Evolutionary conservation across 2,113 vertebrate species (phyloP), one percentile per base, ranked within the genome.

Genomic region (Pachycephala philippinensis): DNA sequence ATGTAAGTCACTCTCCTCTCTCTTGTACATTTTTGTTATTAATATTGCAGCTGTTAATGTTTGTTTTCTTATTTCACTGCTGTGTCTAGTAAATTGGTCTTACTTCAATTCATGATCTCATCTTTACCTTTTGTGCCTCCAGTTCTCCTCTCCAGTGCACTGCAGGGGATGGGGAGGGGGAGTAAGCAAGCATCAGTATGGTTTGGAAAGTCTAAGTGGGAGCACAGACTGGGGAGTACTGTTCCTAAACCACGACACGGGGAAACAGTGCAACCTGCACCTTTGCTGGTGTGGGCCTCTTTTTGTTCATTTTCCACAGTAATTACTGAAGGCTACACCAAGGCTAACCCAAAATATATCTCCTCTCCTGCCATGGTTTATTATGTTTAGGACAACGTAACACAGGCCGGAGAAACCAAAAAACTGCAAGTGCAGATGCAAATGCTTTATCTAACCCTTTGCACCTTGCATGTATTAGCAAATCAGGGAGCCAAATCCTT

Each of bases 211-310:
- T n/a, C 20, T 45, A 59, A 30, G 39, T 19, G 17, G n/a, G n/a
- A 75, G 39, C 39, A 40, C 16, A n/a, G 47, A 47, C 0, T 40
- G 70, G 8, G 47, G 57, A 61, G 24, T 16, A 42, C 37, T 13
- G 1, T 47, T 68, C 50, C 61, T 54, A 60, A 45, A 83, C 17
- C 16, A 68, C 0, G 0, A 60, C 17, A 60, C 1, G 23, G 16
- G 28, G 37, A 82, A 87, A 66, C 21, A 45, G 3, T 19, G 44
- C 45, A 83, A 63, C 40, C 59, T 63, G 60, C 57, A 79, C 31
- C 42, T 50, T 3, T 57, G 56, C 35, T 66, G 30, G 17, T 10
- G 12, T 13, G 19, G n/a, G 59, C 33, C 28, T 74, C 17, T 10
- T 42, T 69, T 65, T 45, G 9, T 57, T 80, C 3, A 47, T 84